Conservation (phyloP, 2,888 invertebrate species). For the Celastrina argiolus region DNA sequence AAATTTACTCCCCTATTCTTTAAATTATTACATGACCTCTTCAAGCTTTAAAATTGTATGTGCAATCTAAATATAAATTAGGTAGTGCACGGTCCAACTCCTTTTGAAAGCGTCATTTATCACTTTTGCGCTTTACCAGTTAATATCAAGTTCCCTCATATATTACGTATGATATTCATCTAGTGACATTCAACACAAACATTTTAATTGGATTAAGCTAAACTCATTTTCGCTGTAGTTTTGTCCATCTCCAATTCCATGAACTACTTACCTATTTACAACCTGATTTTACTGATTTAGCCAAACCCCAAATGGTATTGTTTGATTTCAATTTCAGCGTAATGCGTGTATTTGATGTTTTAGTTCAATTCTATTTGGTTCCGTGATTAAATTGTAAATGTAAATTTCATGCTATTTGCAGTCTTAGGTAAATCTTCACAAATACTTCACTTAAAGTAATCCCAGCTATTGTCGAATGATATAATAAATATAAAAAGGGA, state of each 20-base stretch:
- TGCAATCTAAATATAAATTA: slow-evolving; percentile 13
- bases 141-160: slow-evolving; percentile 9
- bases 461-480: background rate
- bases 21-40: background rate
- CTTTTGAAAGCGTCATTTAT: slow-evolving; percentile 13
- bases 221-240: background rate
- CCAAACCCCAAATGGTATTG: no score
- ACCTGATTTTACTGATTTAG: no score
- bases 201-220: background rate
- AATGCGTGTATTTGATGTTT: no score
- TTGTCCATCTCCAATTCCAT: background rate
- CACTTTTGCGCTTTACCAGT: slow-evolving; percentile 10
- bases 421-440: background rate
- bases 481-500: slow-evolving; percentile 12
- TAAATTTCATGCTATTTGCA: background rate
- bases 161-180: background rate
- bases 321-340: no score
- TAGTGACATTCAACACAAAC: background rate
- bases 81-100: slow-evolving; percentile 8
- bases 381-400: background rate
- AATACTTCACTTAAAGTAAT: background rate
- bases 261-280: background rate
- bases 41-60: background rate
- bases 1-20: no score
- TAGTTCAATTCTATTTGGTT: background rate